Percentiles rank a stretch among this genome's conserved stretches.
Conservation (phyloP, 2,888 invertebrate genomes). For the Sceliomorpha sp. region DNA sequence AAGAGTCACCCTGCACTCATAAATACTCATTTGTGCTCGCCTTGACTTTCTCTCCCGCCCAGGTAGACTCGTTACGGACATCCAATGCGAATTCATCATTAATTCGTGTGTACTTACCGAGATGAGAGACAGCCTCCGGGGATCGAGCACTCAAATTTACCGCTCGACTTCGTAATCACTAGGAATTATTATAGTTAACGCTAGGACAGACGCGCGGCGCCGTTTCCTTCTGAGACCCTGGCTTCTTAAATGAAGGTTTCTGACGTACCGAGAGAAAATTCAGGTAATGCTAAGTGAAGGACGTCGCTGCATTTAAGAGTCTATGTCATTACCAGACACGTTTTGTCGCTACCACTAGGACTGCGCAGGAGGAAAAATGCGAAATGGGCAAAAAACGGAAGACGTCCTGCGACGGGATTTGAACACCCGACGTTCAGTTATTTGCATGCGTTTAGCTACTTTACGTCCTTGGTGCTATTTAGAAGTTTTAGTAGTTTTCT, state of each 20-base stretch:
- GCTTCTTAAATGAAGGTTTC: conserved; percentile 24
- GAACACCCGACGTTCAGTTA: too few relatives aligned
- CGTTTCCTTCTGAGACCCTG: too few relatives aligned
- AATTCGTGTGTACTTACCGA: conserved; percentile 51
- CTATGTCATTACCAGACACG: conserved; percentile 16
- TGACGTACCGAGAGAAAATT: too few relatives aligned
- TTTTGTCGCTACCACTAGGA: too few relatives aligned
- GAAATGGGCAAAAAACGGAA: too few relatives aligned
- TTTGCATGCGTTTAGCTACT: too few relatives aligned
- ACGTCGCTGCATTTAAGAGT: not conserved
- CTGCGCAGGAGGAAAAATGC: too few relatives aligned
- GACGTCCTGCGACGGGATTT: too few relatives aligned
- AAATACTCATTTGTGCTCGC: conserved; percentile 75
- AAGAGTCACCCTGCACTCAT: conserved; percentile 68
- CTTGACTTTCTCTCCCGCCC: conserved; percentile 65
- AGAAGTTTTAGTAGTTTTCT: too few relatives aligned
- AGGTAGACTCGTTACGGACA: conserved; percentile 62
- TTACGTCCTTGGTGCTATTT: too few relatives aligned
- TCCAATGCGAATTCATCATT: conserved; percentile 56
- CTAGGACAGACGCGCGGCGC: conserved; percentile 40
- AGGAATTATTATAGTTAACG: conserved; percentile 51
- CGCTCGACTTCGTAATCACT: conserved; percentile 44
- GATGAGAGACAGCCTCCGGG: conserved; percentile 42
- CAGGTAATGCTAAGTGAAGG: too few relatives aligned
- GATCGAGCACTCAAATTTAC: conserved; percentile 46